Evolutionary conservation across 1,140 invertebrate species (phyloP), one percentile per base, ranked within the genome.

Genomic region (Drosophila prosaltans): DNA sequence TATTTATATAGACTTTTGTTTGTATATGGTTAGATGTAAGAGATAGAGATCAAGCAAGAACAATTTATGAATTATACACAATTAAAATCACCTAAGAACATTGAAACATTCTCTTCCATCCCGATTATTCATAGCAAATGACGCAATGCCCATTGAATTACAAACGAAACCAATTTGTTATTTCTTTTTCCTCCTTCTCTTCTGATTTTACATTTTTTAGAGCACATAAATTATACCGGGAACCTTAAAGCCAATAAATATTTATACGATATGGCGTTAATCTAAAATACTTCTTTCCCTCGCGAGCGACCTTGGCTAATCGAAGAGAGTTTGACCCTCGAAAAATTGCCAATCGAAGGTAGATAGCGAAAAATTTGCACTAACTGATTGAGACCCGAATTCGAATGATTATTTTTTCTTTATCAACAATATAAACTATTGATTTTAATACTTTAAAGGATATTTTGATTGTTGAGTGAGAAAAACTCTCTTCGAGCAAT

Each of bases 221-320:
- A 65, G 65, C n/a, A 24, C 62, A 73, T 77, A 61, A 80, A 73
- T 83, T 85, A 59, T 85, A 59, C 8, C 24, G 32, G 7, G 11
- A 9, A 65, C 64, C 21, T 51, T 72, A 65, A 51, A 62, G 26
- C 62, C 39, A 54, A 84, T 84, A 77, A 83, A 83, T 77, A 83
- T 83, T 83, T 83, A 77, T 77, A 57, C 54, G 39, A 54, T 40
- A 39, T 36, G 59, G 40, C n/a, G 64, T 68, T 60, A 65, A 57
- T 65, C 57, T 59, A 64, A 69, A 69, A 58, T 36, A 9, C 28
- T 59, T 54, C 36, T 48, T 39, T 2, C 26, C 16, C 24, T 51
- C 45, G 39, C 1, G 6, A 11, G n/a, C 39, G 72, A 73, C 78
- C 74, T 84, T 81, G 74, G 57, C 8, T 58, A 60, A 64, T 48